Evolutionary conservation across 2,113 vertebrate species (phyloP), one percentile per base, ranked within the genome.

Genomic region (Nesogale talazaci): DNA sequence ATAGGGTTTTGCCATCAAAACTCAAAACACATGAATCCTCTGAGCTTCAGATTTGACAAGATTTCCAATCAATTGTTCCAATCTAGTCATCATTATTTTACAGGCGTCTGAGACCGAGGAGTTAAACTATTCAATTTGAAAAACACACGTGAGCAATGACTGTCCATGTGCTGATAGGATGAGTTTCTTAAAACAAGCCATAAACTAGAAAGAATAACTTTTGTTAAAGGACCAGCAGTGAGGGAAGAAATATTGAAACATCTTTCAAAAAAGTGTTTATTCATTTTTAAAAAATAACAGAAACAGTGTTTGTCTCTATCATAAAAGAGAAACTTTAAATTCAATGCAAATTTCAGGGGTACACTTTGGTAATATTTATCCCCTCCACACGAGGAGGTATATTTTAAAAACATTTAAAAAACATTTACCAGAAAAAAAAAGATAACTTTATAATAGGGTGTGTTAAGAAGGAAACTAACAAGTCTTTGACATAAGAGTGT

Each of bases 1-100:
- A 81, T 78, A 94, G 95, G 85, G 70, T 95, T 95, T 92, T 90
- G n/a, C n/a, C n/a, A n/a, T n/a, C n/a, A n/a, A n/a, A n/a, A n/a
- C n/a, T n/a, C n/a, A n/a, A n/a, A n/a, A 90, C 90, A 90, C 79
- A 95, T 38, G 83, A 82, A 79, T 83, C 61, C 95, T 95, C 70
- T 86, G 65, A 65, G 9, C 81, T 93, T 94, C 42, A 95, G 96
- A 90, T 86, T 74, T 79, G 94, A 76, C 92, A 88, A 82, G 61
- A 86, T 84, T 94, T 59, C 76, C 95, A 70, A 67, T 3, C 81
- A 94, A 67, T 63, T 83, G 93, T 90, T 89, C 59, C 80, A 92
- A 96, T 75, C 80, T 52, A 92, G 22, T 69, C 38, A 83, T 91
- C 83, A 59, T 46, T 83, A 75, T 52, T 14, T 88, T 93, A 81